These are phyloP conservation scores for Zaprionus kolodkinae DNA, from an alignment of 1,140 invertebrate genomes.

Conservation along the genomic window DNA sequence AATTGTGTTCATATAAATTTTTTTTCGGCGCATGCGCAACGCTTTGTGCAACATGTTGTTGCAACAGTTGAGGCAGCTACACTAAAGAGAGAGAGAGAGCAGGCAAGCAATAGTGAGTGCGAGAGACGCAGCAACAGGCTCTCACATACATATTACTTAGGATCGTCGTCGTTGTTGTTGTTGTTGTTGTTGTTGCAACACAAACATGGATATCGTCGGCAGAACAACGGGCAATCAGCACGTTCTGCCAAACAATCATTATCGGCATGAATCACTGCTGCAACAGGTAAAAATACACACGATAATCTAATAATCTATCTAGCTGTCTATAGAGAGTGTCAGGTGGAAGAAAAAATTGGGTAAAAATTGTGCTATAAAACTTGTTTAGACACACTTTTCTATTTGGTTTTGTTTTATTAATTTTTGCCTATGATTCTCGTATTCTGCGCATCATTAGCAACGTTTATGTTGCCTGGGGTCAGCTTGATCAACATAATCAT, in stretches of 20 bases:
- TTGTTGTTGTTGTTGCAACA: constrained; percentile 19
- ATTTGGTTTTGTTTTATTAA: neutral
- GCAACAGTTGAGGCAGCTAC: constrained; percentile 20
- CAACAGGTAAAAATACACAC: constrained; percentile 76
- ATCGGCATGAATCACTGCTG: constrained; percentile 79
- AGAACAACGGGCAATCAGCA: constrained; percentile 74
- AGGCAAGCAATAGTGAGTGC: constrained; percentile 7
- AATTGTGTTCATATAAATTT: constrained; percentile 7
- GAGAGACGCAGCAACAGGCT: neutral
- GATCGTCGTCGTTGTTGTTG: constrained; percentile 14
- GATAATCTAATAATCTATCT: constrained; percentile 34
- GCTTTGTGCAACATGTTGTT: constrained; percentile 53
- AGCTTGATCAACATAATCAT: constrained; percentile 1
- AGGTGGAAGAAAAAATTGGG: constrained; percentile 22
- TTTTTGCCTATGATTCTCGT: neutral
- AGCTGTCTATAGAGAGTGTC: neutral
- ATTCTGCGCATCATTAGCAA: neutral
- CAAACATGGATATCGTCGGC: constrained; percentile 79
- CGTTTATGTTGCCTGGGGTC: neutral
- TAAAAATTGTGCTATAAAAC: neutral
- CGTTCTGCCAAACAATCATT: constrained; percentile 82
- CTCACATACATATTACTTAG: constrained; percentile 18
- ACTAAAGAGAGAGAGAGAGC: constrained; percentile 12
- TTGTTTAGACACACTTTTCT: neutral
- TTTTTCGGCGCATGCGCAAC: constrained; percentile 40